Conservation (phyloP, 1,140 invertebrate species). For the Microvelia longipes region DNA sequence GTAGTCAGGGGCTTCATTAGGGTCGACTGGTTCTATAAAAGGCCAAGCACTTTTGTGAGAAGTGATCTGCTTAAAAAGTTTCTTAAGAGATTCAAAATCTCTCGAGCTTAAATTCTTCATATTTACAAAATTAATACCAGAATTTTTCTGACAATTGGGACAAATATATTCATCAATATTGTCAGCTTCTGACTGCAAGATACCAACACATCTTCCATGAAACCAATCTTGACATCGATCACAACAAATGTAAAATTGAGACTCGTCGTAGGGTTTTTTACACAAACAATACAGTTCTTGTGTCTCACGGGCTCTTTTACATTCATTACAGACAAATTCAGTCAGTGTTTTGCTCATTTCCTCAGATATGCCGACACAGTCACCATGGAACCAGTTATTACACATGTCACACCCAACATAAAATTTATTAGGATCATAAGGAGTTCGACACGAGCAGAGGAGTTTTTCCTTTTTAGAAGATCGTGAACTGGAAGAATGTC, state of each 20-base stretch:
- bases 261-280: constrained; percentile 90
- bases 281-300: constrained; percentile 92
- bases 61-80: constrained; percentile 77
- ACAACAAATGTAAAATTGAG: constrained; percentile 96
- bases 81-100: constrained; percentile 69
- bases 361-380: constrained; percentile 88
- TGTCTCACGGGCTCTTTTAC: constrained; percentile 65
- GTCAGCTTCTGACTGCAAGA: constrained; percentile 83
- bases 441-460: constrained; percentile 84
- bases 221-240: constrained; percentile 98
- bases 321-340: constrained; percentile 78
- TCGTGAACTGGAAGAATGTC: constrained; percentile 23
- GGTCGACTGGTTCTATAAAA: constrained; percentile 92
- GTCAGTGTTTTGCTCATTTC: constrained; percentile 80
- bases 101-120: constrained; percentile 67
- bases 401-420: constrained; percentile 95
- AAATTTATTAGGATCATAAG: constrained; percentile 91
- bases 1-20: constrained; percentile 87
- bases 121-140: constrained; percentile 72
- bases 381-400: constrained; percentile 96
- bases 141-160: constrained; percentile 82
- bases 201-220: constrained; percentile 92
- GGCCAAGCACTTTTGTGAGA: constrained; percentile 87
- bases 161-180: constrained; percentile 92
- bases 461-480: constrained; percentile 60